phyloP scores from a whole-genome alignment of 1,140 invertebrate species.

The Ips typographus region DNA sequence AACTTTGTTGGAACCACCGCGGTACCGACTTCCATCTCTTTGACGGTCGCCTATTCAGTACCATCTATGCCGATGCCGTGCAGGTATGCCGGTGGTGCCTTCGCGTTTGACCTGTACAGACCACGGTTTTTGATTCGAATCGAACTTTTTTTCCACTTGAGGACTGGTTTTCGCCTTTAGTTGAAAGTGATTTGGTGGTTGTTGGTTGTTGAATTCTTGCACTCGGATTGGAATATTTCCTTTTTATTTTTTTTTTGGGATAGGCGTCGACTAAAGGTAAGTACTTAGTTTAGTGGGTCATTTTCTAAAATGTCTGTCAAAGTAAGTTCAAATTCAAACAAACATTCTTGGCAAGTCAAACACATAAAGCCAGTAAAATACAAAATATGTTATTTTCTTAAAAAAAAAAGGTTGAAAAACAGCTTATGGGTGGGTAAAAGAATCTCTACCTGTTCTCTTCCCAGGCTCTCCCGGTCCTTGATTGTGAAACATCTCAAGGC shows the following conservation, averaged over 20 bases:
- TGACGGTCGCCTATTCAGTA: slow-evolving; percentile 28
- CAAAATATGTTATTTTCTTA: too few relatives aligned
- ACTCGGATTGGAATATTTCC: slow-evolving; percentile 1
- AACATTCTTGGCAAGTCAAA: too few relatives aligned
- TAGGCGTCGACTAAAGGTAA: slow-evolving; percentile 10
- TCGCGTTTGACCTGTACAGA: slow-evolving; percentile 14
- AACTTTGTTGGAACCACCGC: slow-evolving; percentile 14
- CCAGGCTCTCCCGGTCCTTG: too few relatives aligned
- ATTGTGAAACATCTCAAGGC: too few relatives aligned
- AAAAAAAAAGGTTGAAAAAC: too few relatives aligned
- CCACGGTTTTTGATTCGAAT: slow-evolving; percentile 15
- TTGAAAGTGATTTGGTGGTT: slow-evolving; percentile 15
- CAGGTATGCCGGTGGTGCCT: slow-evolving; percentile 25
- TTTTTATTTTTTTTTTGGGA: slow-evolving; percentile 1
- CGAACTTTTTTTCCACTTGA: slow-evolving; percentile 11
- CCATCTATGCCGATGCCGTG: slow-evolving; percentile 8
- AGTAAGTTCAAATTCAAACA: too few relatives aligned
- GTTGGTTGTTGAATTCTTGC: neutral
- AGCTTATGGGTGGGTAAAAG: too few relatives aligned
- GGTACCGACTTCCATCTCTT: slow-evolving; percentile 27
- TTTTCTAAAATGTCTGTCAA: too few relatives aligned
- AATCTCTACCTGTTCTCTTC: too few relatives aligned
- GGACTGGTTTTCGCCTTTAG: slow-evolving; percentile 16
- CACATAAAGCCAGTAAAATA: too few relatives aligned
- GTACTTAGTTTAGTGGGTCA: neutral